Base-by-base conservation (phyloP, 2,888 invertebrate genomes). In the Stenurella melanura region DNA sequence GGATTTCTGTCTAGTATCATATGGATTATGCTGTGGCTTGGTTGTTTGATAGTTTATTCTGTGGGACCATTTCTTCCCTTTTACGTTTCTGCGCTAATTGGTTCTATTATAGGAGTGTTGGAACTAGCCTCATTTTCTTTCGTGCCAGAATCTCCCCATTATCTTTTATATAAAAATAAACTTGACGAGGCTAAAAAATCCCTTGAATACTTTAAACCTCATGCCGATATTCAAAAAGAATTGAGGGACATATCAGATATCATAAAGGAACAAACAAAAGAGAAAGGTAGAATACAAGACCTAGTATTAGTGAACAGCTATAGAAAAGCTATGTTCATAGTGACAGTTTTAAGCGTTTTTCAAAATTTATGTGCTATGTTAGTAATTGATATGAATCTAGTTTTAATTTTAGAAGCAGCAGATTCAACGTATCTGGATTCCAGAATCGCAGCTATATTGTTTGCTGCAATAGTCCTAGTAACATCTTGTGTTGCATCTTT, bases 351-450 rank as follows among this genome's bases (percentile, higher is more conserved):
- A 61, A 89, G 89, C 76, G 87, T 83, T 9, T 86, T 88, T 5
- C 89, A 89, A 81, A 89, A 89, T 82, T 87, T 89, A 71, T 89
- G 89, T 73, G 87, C 89, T 76, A 89, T 89, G 56, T 88, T 88
- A 70, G 89, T 89, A 3, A 87, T 90, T 76, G 67, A 89, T n/a
- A 89, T 90, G 89, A 90, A 90, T 76, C 79, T 89, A 19, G 89
- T 89, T 78, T 83, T 84, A 4, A 89, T 90, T 68, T 78, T 90
- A 10, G 83, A 84, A 30, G 87, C 86, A 73, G 89, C 89, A 0
- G 87, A 87, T 11, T 87, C 87, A 0, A 86, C 87, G 30, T 86
- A 89, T 60, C 78, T 86, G 11, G 79, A 86, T 1, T 83, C 87
- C 3, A 76, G 81, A 19, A 72, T 82, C 19, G 86, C 89, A 5